Base-by-base conservation (phyloP, 2,888 invertebrate species). In the Pomacea canaliculata region DNA sequence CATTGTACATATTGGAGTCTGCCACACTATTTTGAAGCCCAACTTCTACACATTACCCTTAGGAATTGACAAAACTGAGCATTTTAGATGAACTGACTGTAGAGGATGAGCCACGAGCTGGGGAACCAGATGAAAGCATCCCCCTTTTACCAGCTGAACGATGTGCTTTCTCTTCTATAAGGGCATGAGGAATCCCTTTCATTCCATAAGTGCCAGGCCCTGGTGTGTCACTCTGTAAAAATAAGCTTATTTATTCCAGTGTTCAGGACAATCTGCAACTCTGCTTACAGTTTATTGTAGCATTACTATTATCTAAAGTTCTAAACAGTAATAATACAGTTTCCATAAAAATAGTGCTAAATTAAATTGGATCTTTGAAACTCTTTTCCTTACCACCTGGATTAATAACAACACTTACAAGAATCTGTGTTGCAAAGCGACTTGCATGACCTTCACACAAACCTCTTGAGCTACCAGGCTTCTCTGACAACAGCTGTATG, bases 181-280 rank as follows among this genome's bases (percentile, higher is more conserved):
- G 84, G 48, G 87, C 78, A 73, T 89, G 88, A 7, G 90, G 90
- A 3, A 90, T 82, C 37, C 90, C 90, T 46, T 89, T 88, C 48
- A 87, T 85, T 56, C 90, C 90, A 82, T 91, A 91, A 8, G 89
- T 90, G 16, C 91, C 90, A 37, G 89, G 89, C 9, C 89, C 89
- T n/a, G 90, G 89, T 9, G 83, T 85, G 49, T 79, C 80, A 73
- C 80, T 83, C 87, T 89, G 77, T 12, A 82, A 75, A 19, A 65
- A 37, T 51, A 56, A 7, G 1, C 51, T 56, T 16, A 7, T 10
- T 56, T 56, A 56, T 56, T 16, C 12, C 51, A 56, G 51, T 37
- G 37, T 37, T 37, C 37, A 37, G 37, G 37, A 37, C 37, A 56
- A 56, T 56, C 51, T 56, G 51, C 51, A 56, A 7, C 51, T 56